phyloP scores from a whole-genome alignment of 2,113 vertebrate species.

The Paralichthys olivaceus region DNA sequence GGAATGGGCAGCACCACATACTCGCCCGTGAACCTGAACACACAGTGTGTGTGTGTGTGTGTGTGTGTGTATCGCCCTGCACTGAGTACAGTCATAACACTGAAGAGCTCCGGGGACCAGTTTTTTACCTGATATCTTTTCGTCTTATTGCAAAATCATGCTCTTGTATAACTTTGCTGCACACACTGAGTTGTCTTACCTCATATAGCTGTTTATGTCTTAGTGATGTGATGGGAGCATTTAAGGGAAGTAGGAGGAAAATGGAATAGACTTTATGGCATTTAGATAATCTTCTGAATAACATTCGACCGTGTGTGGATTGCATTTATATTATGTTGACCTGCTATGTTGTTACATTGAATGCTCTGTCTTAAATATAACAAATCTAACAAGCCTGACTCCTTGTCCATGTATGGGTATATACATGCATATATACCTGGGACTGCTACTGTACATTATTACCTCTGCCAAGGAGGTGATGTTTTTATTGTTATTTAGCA shows the following conservation, averaged over 20 bases:
- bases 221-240: background rate
- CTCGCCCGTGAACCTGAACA: constrained; percentile 6
- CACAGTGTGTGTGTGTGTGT: background rate
- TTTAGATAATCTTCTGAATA: constrained; percentile 13
- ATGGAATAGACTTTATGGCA: background rate
- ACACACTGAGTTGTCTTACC: constrained; percentile 1
- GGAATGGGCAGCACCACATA: constrained; percentile 11
- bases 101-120: constrained; percentile 22
- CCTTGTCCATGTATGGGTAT: background rate
- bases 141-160: background rate
- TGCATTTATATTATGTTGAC: background rate
- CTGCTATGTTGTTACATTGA: background rate
- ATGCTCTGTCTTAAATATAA: constrained; percentile 40
- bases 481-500: background rate
- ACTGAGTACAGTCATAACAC: background rate
- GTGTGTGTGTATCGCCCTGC: background rate
- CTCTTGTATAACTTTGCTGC: constrained; percentile 5
- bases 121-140: background rate
- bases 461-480: background rate
- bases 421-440: background rate
- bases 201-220: constrained; percentile 5
- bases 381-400: constrained; percentile 18
- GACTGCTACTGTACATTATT: too few relatives aligned
- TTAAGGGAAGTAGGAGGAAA: constrained; percentile 25
- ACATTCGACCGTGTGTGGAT: background rate